Base-by-base conservation (phyloP, 2,888 invertebrate genomes). In the Hirtodrosophila confusa region DNA sequence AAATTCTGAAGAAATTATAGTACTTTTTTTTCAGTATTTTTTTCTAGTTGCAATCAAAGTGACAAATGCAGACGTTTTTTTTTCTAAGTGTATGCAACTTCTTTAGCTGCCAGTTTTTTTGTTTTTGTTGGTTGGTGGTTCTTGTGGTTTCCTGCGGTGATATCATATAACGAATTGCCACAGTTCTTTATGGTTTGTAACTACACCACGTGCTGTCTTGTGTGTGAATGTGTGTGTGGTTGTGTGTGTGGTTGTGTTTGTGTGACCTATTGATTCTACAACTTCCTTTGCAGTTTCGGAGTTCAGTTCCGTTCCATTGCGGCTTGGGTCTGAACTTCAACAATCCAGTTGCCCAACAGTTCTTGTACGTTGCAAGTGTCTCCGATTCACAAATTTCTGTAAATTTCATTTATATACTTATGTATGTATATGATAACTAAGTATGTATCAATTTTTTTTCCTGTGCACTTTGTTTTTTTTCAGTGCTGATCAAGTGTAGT, bases 61-160 rank as follows among this genome's bases (percentile, higher is more conserved):
- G 67, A 53, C 57, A 48, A 45, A 57, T 17, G 4, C n/a, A 39
- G 43, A 41, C 43, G 43, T 12, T 33, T 23, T 9, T 23, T 44
- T 44, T 40, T 39, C n/a, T 41, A 7, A 11, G 7, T 44, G 4
- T 24, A 7, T 60, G 64, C 45, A 44, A 64, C 51, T 75, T 45
- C 45, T 56, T 40, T 41, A 31, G 23, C 17, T 17, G 33, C 43
- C 10, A 47, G 41, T 40, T 31, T 65, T 39, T 27, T 45, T 58
- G 9, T 53, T 8, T 48, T 45, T 23, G 33, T 43, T 53, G 43
- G 40, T 50, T 24, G 50, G 53, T 69, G 76, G 58, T 60, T 88
- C 79, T 69, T 82, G 84, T 83, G 79, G 88, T 84, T 82, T 88
- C 83, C 75, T 78, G 85, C 60, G 86, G 83, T 82, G 82, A 86